Evolutionary conservation across 1,140 invertebrate genomes (phyloP), one percentile per base, ranked within the genome.

Genomic region (Anoplophora glabripennis): DNA sequence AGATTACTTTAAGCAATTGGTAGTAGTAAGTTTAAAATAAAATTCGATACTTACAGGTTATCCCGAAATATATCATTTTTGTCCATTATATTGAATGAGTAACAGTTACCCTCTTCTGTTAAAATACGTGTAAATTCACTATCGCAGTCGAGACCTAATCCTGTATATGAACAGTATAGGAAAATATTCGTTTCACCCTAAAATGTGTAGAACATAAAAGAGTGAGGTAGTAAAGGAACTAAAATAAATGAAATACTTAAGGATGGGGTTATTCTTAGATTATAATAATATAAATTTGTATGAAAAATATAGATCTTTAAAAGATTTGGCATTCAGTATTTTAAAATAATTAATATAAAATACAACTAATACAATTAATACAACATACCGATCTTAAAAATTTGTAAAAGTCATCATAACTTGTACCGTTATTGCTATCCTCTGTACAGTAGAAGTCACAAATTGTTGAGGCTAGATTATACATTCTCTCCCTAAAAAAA

Each of bases 21-120:
- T n/a, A n/a, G n/a, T n/a, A n/a, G n/a, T n/a, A n/a, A n/a, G n/a
- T n/a, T n/a, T n/a, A n/a, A n/a, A n/a, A n/a, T n/a, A n/a, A n/a
- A n/a, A n/a, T n/a, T n/a, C n/a, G n/a, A 28, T 28, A 68, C 65
- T 72, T 74, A 77, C 76, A 74, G 69, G 28, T 79, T 76, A 8
- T 75, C 64, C 57, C 76, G 72, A 60, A 83, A 85, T 3, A 86
- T 68, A 60, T 85, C 80, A 0, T 73, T 68, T 17, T 78, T 71
- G 28, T 78, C 75, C 37, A 86, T 64, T 18, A 81, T 84, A 61
- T 87, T 88, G 61, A 86, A 87, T 0, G 84, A 83, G 61, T 81
- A 85, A 64, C 86, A 88, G 14, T 83, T 72, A 0, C 85, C 86
- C 70, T 86, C 84, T 63, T 86, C 84, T 0, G 85, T 87, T 21